These are phyloP conservation scores for Mus spicilegus DNA, from an alignment of 2,113 vertebrate genomes.

Conservation along the genomic window DNA sequence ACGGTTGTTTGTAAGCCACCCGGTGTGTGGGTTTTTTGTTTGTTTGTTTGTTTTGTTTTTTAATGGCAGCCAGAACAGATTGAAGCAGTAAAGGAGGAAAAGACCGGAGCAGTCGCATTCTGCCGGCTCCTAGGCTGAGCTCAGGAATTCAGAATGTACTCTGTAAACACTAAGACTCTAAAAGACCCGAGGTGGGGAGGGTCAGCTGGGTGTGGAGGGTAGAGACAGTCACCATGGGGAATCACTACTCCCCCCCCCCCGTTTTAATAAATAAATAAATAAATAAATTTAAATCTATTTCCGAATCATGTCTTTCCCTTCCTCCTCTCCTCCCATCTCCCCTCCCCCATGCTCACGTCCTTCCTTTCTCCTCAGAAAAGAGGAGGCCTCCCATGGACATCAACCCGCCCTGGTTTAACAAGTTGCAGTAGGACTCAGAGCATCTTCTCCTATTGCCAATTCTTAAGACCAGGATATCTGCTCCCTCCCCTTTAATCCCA, in stretches of 20 bases:
- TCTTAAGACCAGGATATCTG: background rate
- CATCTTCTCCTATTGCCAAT: no score
- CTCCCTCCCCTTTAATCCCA: background rate
- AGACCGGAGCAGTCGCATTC: background rate
- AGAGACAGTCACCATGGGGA: background rate
- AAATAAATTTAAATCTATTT: no score
- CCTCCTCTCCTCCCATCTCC: no score
- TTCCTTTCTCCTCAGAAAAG: no score
- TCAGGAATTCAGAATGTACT: background rate
- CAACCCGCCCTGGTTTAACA: no score
- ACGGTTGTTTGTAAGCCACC: background rate
- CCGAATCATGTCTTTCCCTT: no score
- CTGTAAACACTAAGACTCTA: background rate
- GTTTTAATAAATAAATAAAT: no score
- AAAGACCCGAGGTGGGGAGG: background rate
- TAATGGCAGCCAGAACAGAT: background rate
- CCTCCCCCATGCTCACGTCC: no score
- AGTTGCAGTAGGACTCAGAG: no score
- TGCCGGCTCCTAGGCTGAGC: background rate
- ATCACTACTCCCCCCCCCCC: background rate
- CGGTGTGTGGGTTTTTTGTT: background rate
- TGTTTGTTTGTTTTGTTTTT: background rate
- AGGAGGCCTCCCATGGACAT: no score
- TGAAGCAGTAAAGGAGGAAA: background rate
- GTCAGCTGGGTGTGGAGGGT: background rate